These are phyloP conservation scores for Barypeithes pellucidus DNA, from an alignment of 2,888 invertebrate genomes.

Conservation along the genomic window DNA sequence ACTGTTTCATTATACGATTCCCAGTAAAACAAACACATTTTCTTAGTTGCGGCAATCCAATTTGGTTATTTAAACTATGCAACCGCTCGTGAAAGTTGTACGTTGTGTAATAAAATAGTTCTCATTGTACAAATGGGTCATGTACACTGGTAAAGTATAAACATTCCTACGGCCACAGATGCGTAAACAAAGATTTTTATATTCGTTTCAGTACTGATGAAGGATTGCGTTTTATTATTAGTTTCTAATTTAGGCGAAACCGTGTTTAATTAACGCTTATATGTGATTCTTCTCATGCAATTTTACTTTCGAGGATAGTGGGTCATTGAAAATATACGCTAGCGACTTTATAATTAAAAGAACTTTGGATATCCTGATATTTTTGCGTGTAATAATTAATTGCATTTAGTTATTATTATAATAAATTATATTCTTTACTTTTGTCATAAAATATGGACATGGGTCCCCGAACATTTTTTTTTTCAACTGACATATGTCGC, in stretches of 20 bases:
- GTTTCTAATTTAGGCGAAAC: conserved; percentile 50
- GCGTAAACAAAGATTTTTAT: conserved; percentile 44
- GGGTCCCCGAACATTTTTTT: too few species aligned
- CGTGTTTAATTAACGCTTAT: conserved; percentile 37
- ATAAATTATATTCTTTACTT: too few species aligned
- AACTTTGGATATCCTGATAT: background rate
- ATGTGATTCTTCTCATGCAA: conserved; percentile 15
- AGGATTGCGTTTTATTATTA: conserved; percentile 25
- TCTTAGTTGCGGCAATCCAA: conserved; percentile 15
- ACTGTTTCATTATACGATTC: background rate
- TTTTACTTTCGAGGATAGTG: conserved; percentile 34
- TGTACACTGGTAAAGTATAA: conserved; percentile 37
- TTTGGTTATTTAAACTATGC: conserved; percentile 33
- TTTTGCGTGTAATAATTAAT: background rate
- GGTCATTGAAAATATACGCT: conserved; percentile 39
- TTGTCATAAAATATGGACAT: too few species aligned
- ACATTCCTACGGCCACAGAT: conserved; percentile 50
- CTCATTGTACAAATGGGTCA: conserved; percentile 51
- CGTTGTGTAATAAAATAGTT: conserved; percentile 37
- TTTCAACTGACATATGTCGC: too few species aligned
- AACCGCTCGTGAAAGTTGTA: conserved; percentile 31
- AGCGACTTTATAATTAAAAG: background rate
- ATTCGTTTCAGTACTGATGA: conserved; percentile 20
- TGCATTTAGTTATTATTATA: too few species aligned
- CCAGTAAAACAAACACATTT: conserved; percentile 23